phyloP scores from a whole-genome alignment of 2,888 invertebrate species.

The Lasioglossum vierecki region DNA sequence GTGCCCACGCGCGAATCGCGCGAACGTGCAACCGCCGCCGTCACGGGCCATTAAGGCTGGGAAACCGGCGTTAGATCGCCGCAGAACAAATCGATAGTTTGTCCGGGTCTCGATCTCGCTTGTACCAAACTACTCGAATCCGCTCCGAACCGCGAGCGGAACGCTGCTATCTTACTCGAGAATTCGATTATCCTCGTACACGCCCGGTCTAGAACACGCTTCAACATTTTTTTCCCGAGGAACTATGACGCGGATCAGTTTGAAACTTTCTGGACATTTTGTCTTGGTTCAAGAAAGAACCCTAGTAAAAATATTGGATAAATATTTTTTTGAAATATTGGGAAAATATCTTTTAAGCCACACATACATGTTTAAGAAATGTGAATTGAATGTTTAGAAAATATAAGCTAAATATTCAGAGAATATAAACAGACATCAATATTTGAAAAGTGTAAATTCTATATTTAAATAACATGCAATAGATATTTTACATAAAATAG shows the following conservation, averaged over 20 bases:
- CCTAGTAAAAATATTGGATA: too few species aligned
- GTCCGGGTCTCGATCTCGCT: constrained; percentile 32
- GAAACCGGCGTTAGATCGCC: constrained; percentile 58
- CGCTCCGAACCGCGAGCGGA: not conserved
- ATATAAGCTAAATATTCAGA: too few species aligned
- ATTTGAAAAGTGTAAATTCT: too few species aligned
- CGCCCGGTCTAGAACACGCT: not conserved
- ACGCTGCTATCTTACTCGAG: not conserved
- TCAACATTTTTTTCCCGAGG: not conserved
- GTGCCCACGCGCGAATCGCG: constrained; percentile 59
- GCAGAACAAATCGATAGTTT: constrained; percentile 58
- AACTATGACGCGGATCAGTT: not conserved
- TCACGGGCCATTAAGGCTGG: constrained; percentile 65
- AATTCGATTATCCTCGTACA: not conserved
- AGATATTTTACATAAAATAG: too few species aligned
- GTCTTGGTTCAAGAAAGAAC: not conserved
- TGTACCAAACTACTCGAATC: constrained; percentile 3
- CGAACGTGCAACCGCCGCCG: constrained; percentile 37
- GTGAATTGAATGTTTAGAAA: too few species aligned
- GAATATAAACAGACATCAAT: too few species aligned
- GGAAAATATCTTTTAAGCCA: too few species aligned
- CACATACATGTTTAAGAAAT: too few species aligned
- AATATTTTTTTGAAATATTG: too few species aligned
- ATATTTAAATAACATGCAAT: too few species aligned
- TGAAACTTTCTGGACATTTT: not conserved